These are phyloP conservation scores for Urocitellus parryii DNA, from an alignment of 2,113 vertebrate species.

Conservation along the genomic window DNA sequence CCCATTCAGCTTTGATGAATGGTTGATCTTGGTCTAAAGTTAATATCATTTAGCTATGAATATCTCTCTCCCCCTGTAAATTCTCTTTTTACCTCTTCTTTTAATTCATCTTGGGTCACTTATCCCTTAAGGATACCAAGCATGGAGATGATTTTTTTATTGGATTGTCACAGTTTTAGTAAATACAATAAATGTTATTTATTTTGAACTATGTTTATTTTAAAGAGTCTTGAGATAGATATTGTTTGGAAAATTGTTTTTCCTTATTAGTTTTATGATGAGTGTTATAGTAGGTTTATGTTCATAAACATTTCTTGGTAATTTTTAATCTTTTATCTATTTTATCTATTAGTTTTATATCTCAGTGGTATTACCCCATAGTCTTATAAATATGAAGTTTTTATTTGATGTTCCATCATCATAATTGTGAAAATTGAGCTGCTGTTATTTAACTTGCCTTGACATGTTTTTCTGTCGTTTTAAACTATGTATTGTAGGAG, in stretches of 20 bases:
- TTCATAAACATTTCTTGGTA: too few relatives aligned
- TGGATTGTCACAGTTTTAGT: neutral
- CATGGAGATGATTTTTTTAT: neutral
- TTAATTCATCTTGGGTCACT: neutral
- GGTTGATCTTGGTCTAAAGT: too few relatives aligned
- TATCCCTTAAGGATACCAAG: too few relatives aligned
- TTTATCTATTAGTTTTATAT: neutral
- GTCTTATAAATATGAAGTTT: neutral
- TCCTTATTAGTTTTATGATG: neutral
- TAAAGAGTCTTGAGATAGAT: neutral
- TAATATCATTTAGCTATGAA: too few relatives aligned
- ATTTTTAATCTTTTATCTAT: neutral
- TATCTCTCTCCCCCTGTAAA: too few relatives aligned
- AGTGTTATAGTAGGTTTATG: too few relatives aligned
- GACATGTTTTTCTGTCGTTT: neutral
- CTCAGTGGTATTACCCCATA: neutral
- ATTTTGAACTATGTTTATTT: neutral
- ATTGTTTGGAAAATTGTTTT: neutral
- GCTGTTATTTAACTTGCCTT: neutral
- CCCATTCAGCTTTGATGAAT: too few relatives aligned
- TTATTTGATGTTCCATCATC: neutral
- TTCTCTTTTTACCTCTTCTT: too few relatives aligned
- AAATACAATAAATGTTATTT: neutral
- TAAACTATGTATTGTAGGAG: neutral
- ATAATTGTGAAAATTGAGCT: neutral